These are phyloP conservation scores for Oncopeltus fasciatus DNA, from an alignment of 1,140 invertebrate genomes.

Conservation along the genomic window DNA sequence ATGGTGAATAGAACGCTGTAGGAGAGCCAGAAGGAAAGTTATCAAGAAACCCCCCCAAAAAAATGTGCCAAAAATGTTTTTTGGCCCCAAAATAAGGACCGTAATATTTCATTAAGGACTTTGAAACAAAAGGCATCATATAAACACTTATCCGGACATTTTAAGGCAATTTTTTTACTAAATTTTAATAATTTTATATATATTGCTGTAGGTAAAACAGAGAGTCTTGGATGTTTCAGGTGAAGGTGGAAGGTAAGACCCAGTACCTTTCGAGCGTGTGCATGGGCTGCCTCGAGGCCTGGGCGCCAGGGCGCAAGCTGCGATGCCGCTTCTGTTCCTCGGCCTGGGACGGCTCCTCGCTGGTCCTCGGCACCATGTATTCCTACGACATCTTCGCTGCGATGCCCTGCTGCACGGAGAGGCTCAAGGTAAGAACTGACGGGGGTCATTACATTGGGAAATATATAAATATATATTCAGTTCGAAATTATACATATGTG, in stretches of 20 bases:
- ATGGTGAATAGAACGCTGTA: no score
- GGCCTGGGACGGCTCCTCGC: slow-evolving; percentile 81
- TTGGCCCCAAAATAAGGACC: no score
- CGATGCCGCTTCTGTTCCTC: slow-evolving; percentile 67
- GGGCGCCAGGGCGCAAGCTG: slow-evolving; percentile 50
- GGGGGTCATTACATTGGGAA: no score
- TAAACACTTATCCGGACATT: no score
- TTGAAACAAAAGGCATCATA: no score
- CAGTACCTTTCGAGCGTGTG: slow-evolving; percentile 87
- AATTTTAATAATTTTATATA: neutral
- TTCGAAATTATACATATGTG: no score
- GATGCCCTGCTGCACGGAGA: slow-evolving; percentile 83
- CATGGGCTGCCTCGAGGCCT: slow-evolving; percentile 70
- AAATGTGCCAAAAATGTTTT: no score
- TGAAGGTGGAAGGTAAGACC: slow-evolving; percentile 71
- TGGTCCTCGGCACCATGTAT: slow-evolving; percentile 92
- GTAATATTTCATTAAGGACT: no score
- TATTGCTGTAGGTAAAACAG: neutral
- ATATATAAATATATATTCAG: no score
- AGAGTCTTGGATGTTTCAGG: slow-evolving; percentile 38
- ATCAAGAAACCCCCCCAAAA: no score
- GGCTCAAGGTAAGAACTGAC: slow-evolving; percentile 80
- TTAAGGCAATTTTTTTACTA: no score
- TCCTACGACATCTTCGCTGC: slow-evolving; percentile 95
- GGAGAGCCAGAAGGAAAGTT: no score